These are phyloP conservation scores for Perccottus glenii DNA, from an alignment of 2,113 vertebrate genomes.

Conservation along the genomic window DNA sequence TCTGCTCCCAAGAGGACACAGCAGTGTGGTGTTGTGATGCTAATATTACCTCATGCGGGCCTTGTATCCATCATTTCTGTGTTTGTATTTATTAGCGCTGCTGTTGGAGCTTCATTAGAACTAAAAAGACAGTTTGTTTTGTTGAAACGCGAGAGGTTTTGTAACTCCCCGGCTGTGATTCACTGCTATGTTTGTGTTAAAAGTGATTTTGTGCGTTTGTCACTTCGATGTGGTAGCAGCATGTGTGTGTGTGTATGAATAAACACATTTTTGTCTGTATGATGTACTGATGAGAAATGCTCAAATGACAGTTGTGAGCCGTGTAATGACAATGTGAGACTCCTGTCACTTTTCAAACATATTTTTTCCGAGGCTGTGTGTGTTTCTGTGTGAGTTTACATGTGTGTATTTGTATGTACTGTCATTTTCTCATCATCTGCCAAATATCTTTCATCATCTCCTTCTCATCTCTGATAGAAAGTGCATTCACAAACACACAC, in stretches of 20 bases:
- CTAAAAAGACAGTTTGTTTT: conserved; percentile 68
- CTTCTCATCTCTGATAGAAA: conserved; percentile 67
- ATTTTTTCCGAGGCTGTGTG: conserved; percentile 47
- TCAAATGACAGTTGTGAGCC: conserved; percentile 69
- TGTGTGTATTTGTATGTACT: conserved; percentile 22
- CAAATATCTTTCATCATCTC: conserved; percentile 65
- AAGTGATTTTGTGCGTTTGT: conserved; percentile 51
- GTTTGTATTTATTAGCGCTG: conserved; percentile 71
- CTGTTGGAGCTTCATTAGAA: conserved; percentile 63
- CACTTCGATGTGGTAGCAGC: conserved; percentile 28
- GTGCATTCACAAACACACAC: conserved; percentile 25
- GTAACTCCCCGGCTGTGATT: conserved; percentile 50
- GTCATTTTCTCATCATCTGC: conserved; percentile 69
- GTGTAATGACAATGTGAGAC: conserved; percentile 71
- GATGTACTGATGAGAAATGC: conserved; percentile 69
- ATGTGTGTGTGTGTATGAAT: conserved; percentile 18
- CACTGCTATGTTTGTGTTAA: conserved; percentile 26
- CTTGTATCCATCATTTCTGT: conserved; percentile 50
- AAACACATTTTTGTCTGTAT: conserved; percentile 57
- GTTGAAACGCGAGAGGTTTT: conserved; percentile 49
- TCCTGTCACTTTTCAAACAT: conserved; percentile 74
- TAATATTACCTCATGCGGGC: conserved; percentile 66
- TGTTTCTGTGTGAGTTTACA: conserved; percentile 3
- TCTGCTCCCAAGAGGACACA: conserved; percentile 44
- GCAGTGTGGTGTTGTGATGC: conserved; percentile 52